A percentile compares a stretch with the other conserved stretches of the same genome.
phyloP scores from a whole-genome alignment of 2,888 invertebrate genomes.

The Mesochorus sp. region DNA sequence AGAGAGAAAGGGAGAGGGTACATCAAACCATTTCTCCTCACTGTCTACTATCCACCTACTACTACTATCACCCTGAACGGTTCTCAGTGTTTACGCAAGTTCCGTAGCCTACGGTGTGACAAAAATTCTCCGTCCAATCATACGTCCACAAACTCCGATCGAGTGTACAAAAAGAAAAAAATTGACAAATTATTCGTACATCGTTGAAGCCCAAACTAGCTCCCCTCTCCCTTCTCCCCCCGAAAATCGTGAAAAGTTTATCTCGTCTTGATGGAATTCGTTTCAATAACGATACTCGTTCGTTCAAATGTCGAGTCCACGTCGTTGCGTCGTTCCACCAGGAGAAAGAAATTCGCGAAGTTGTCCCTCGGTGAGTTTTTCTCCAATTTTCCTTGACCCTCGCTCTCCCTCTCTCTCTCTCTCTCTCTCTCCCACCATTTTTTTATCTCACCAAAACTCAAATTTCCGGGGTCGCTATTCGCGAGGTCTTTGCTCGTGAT shows the following conservation, averaged over 20 bases:
- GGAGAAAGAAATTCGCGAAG: slow-evolving; percentile 70
- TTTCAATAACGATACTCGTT: slow-evolving; percentile 36
- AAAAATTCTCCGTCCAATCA: slow-evolving; percentile 21
- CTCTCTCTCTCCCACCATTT: too few species aligned
- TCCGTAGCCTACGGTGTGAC: slow-evolving; percentile 45
- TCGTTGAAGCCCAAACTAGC: not conserved
- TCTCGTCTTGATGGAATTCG: slow-evolving; percentile 53
- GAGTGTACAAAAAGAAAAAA: not conserved
- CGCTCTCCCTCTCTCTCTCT: too few species aligned
- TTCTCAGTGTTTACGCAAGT: slow-evolving; percentile 64
- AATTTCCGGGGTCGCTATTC: too few species aligned
- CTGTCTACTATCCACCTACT: slow-evolving; percentile 26
- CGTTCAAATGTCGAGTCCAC: slow-evolving; percentile 63
- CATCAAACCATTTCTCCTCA: slow-evolving; percentile 44
- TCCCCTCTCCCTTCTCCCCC: not conserved
- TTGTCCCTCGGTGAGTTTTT: slow-evolving; percentile 70
- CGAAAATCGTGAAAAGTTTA: slow-evolving; percentile 6
- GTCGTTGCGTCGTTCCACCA: slow-evolving; percentile 65
- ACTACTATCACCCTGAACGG: not conserved
- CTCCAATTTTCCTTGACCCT: not conserved
- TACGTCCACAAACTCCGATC: not conserved
- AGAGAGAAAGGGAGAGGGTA: slow-evolving; percentile 1
- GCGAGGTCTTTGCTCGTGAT: too few species aligned
- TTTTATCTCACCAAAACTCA: too few species aligned
- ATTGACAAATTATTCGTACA: not conserved